Base-by-base conservation (phyloP, 2,797 vertebrate species). In the Lepus oiostolus region DNA sequence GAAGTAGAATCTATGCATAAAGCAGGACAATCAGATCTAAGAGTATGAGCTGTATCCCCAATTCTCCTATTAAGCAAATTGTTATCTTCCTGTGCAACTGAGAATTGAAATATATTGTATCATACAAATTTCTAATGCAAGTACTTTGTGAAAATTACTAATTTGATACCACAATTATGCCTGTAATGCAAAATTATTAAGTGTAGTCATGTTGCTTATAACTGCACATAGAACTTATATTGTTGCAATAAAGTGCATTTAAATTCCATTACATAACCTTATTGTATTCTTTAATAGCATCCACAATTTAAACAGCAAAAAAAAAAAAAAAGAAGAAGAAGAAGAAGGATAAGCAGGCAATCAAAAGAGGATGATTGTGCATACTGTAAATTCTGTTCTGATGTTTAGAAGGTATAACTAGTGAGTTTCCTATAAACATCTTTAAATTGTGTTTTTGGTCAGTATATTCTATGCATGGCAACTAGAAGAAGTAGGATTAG, bases 101-200 rank as follows among this genome's bases (percentile, higher is more conserved):
- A 97, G 96, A 95, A 90, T 62, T 97, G 93, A 96, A 98, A 97
- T 76, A 95, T 65, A 91, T 92, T 95, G 82, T 88, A 96, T 88
- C 94, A 92, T 87, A 94, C 26, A 95, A 92, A 93, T 96, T 97
- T 93, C 97, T 98, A 98, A 98, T 96, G 96, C 83, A 97, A 98
- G 95, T 89, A 72, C 97, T 98, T 97, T 28, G 17, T 95, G 98
- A 97, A 97, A 98, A 98, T 98, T 98, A 97, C 97, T 98, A 98
- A 98, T 98, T 97, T 98, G 97, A 97, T 98, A 96, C 83, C 91
- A 97, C 97, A 98, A 98, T 98, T 98, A 98, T 58, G 84, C 96
- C 90, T 96, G 95, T 62, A 98, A 97, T 98, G 98, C 97, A 97
- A 98, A 98, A 98, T 97, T 98, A 98, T 98, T 98, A 98, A 98